Percentiles rank a stretch among this genome's conserved stretches.
These are phyloP conservation scores for Lordiphosa clarofinis DNA, from an alignment of 1,140 invertebrate genomes.

Conservation along the genomic window DNA sequence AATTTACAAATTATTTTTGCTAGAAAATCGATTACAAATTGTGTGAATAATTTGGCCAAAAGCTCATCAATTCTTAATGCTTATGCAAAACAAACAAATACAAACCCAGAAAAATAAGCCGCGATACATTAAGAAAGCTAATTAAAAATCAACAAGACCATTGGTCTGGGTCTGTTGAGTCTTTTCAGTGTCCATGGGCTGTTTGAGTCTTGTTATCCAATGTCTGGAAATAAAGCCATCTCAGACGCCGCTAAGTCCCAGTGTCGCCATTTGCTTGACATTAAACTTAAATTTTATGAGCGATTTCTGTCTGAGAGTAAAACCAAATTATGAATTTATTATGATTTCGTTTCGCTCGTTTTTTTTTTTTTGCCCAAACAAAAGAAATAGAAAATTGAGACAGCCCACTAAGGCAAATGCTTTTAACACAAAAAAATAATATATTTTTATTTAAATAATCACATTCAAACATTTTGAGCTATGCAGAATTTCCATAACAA, in stretches of 20 bases:
- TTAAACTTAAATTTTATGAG: slow-evolving; percentile 67
- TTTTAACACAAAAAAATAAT: no score
- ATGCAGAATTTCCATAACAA: no score
- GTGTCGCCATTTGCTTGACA: slow-evolving; percentile 70
- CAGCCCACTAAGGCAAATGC: no score
- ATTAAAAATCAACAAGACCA: slow-evolving; percentile 40
- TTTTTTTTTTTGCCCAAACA: slow-evolving; percentile 6
- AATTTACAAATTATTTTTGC: neutral
- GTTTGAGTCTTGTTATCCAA: slow-evolving; percentile 2
- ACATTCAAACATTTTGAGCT: no score
- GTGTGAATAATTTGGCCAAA: slow-evolving; percentile 1
- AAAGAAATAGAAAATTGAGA: slow-evolving; percentile 1
- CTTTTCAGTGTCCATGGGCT: neutral
- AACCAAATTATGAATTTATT: slow-evolving; percentile 27
- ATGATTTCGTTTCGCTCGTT: slow-evolving; percentile 25
- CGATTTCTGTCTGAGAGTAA: slow-evolving; percentile 56
- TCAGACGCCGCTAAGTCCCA: slow-evolving; percentile 61
- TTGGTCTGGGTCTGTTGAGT: slow-evolving; percentile 1
- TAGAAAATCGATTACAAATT: slow-evolving; percentile 12
- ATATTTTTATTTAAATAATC: no score
- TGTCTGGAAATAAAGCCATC: slow-evolving; percentile 63
- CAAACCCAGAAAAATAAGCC: slow-evolving; percentile 19
- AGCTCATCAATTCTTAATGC: slow-evolving; percentile 12
- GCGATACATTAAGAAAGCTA: slow-evolving; percentile 17
- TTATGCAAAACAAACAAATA: slow-evolving; percentile 20